These are phyloP conservation scores for Mirza zaza DNA, from an alignment of 2,113 vertebrate species.

Conservation along the genomic window DNA sequence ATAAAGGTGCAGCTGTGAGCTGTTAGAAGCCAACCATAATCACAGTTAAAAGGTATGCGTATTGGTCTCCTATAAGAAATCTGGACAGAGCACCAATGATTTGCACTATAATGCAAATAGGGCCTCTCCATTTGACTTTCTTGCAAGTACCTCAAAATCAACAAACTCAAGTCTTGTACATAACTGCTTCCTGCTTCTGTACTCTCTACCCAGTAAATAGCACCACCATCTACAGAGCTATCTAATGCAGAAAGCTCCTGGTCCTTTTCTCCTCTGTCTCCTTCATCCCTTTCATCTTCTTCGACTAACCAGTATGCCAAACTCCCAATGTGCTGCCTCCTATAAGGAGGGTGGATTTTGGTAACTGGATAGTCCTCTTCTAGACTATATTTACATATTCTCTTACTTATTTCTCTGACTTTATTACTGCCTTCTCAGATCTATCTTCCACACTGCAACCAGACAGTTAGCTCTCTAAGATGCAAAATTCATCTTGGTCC, in stretches of 20 bases:
- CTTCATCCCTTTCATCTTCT: not conserved
- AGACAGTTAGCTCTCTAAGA: not conserved
- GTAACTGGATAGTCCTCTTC: not conserved
- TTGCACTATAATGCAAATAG: accelerated
- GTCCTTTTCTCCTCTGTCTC: not conserved
- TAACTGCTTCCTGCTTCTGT: not conserved
- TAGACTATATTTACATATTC: not conserved
- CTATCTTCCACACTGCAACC: not conserved
- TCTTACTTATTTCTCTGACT: not conserved
- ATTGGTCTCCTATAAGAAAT: not conserved
- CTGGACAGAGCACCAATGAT: not conserved
- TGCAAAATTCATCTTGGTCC: not conserved
- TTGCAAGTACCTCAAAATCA: not conserved
- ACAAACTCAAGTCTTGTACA: not conserved
- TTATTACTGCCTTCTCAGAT: not conserved
- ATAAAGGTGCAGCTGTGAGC: not conserved
- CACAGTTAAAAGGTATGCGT: accelerated
- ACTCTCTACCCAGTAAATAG: not conserved
- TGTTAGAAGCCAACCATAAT: not conserved
- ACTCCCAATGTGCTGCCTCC: not conserved
- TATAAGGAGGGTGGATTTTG: not conserved
- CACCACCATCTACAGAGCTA: not conserved
- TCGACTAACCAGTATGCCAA: not conserved
- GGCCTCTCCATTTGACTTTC: not conserved
- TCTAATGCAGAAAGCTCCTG: not conserved